Evolutionary conservation across 2,888 invertebrate genomes (phyloP), one percentile per base, ranked within the genome.

Genomic region (Ectropis crepuscularia): DNA sequence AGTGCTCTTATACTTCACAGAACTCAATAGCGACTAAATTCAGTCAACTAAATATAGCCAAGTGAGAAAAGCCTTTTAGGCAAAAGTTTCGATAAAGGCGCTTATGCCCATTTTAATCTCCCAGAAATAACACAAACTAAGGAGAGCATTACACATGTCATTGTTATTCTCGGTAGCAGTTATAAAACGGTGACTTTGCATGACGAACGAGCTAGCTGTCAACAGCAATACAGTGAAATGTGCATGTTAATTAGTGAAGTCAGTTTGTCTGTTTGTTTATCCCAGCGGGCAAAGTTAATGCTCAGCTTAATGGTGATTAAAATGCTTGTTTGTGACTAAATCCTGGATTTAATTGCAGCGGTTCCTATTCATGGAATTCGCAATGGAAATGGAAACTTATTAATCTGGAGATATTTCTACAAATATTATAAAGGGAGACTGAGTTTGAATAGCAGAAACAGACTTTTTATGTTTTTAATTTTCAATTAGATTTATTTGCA

Each of bases 261-360:
- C 64, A 57, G 64, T 65, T 36, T 57, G 64, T 64, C 59, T 39
- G 64, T 60, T 60, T 60, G 55, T 65, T 65, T 65, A 60, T 65
- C 28, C 51, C 38, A 37, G 50, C 58, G 39, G 43, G 16, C 57
- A 53, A 49, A 65, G 57, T 60, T 65, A 65, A 65, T 65, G 60
- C 53, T 53, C 53, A 11, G 64, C 64, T 65, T 65, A 65, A 65
- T 65, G 60, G 61, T 65, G 64, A 65, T 65, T 60, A 65, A 65
- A 63, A 55, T 57, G 58, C 57, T 63, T 62, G 63, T 63, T 65
- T 59, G 58, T 38, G 45, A 61, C 60, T 60, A 61, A 61, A 58
- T 58, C 38, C 61, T 54, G 65, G 53, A 57, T 65, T 57, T 57
- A 65, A 63, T 51, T 59, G 53, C 28, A 42, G 39, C 48, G 10